Percentiles rank a stretch among this genome's conserved stretches.
phyloP scores from a whole-genome alignment of 2,888 invertebrate species.

The Strigamia crassipes region DNA sequence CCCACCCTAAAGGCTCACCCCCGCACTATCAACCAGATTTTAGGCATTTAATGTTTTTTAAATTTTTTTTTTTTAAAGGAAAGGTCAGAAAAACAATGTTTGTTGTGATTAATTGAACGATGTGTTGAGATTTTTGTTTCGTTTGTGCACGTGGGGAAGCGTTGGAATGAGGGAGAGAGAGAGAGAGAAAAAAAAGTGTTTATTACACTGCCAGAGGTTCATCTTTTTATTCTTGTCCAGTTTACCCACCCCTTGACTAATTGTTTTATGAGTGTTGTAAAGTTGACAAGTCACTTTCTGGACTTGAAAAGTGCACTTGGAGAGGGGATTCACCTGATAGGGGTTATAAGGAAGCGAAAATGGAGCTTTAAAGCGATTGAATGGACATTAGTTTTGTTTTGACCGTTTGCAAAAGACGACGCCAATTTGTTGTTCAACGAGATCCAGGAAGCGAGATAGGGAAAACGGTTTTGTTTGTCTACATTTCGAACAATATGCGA shows the following conservation, averaged over 20 bases:
- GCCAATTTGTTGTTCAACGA: background rate
- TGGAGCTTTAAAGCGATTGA: background rate
- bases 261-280: slow-evolving; percentile 21
- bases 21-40: slow-evolving; percentile 21
- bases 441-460: slow-evolving; percentile 17
- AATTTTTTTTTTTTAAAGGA: no score
- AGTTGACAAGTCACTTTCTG: slow-evolving; percentile 28
- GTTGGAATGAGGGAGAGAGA: background rate
- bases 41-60: background rate
- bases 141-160: background rate
- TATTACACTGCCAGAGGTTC: slow-evolving; percentile 15
- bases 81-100: no score
- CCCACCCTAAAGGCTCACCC: slow-evolving; percentile 5
- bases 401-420: background rate
- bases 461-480: background rate
- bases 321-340: slow-evolving; percentile 21
- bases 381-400: slow-evolving; percentile 7
- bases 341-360: slow-evolving; percentile 27
- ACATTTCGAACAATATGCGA: no score
- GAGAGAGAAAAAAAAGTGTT: background rate
- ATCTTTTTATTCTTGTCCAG: slow-evolving; percentile 10
- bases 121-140: no score
- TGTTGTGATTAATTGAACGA: no score
- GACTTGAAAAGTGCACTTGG: background rate
- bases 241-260: background rate